Evolutionary conservation across 2,113 vertebrate species (phyloP).

Genomic region (Ia io): DNA sequence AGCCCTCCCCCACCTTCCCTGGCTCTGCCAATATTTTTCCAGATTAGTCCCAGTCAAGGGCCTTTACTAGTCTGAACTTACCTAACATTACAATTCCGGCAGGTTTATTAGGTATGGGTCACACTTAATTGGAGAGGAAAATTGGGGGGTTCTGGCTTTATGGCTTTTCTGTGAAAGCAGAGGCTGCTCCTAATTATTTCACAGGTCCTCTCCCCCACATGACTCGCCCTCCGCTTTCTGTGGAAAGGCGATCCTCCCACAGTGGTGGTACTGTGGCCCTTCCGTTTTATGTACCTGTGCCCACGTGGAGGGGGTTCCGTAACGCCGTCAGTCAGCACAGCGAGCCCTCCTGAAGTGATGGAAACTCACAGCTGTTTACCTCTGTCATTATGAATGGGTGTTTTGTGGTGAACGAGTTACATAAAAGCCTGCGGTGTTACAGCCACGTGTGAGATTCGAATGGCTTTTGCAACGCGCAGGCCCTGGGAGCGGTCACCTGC

Average conservation of each 20-base stretch:
- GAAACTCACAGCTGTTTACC: slow-evolving; percentile 28
- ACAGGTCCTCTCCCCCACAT: slow-evolving; percentile 29
- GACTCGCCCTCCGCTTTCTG: background rate
- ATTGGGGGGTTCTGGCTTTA: slow-evolving; percentile 63
- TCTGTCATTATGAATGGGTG: slow-evolving; percentile 39
- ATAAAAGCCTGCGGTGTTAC: background rate
- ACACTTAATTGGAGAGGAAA: slow-evolving; percentile 69
- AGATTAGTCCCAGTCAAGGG: slow-evolving; percentile 24
- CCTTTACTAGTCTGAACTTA: slow-evolving; percentile 60
- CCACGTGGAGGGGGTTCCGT: background rate
- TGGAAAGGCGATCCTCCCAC: background rate
- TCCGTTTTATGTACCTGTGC: background rate
- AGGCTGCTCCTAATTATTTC: slow-evolving; percentile 57
- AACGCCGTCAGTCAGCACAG: background rate
- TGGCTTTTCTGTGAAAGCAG: slow-evolving; percentile 70
- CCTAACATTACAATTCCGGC: slow-evolving; percentile 29
- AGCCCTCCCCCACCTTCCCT: background rate
- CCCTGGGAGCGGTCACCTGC: background rate
- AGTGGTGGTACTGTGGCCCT: background rate
- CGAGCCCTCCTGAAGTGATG: background rate
- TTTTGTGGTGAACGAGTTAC: slow-evolving; percentile 36
- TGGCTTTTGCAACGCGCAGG: background rate
- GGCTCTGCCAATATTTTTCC: slow-evolving; percentile 45
- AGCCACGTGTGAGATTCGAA: background rate
- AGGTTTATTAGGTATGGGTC: slow-evolving; percentile 65